A percentile compares a stretch with the other conserved stretches of the same genome.
Evolutionary conservation across 2,888 invertebrate species (phyloP).

Genomic region (Nycteola revayana): DNA sequence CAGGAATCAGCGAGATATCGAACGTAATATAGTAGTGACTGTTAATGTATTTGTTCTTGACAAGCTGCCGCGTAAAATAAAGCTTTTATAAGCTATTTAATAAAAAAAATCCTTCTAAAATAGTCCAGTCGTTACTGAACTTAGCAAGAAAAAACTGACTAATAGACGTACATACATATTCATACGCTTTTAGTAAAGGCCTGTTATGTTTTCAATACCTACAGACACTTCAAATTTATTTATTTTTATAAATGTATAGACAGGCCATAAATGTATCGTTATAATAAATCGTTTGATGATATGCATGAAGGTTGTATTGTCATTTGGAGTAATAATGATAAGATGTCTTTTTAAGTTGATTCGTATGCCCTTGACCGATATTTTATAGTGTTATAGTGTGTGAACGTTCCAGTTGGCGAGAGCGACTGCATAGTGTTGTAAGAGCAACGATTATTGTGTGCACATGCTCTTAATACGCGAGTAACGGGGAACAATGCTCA

Average conservation of each 20-base stretch:
- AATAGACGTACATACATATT: too few relatives aligned
- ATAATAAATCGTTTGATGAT: slow-evolving; percentile 6
- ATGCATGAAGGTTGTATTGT: slow-evolving; percentile 11
- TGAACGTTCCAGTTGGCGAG: slow-evolving; percentile 39
- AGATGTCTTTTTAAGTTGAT: slow-evolving; percentile 29
- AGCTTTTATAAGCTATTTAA: too few relatives aligned
- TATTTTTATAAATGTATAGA: too few relatives aligned
- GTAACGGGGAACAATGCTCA: slow-evolving; percentile 43
- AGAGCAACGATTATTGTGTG: slow-evolving; percentile 39
- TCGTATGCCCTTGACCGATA: slow-evolving; percentile 53
- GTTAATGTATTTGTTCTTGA: too few relatives aligned
- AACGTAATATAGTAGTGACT: too few relatives aligned
- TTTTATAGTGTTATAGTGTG: slow-evolving; percentile 39
- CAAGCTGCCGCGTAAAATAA: too few relatives aligned
- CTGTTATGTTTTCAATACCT: too few relatives aligned
- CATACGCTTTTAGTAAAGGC: too few relatives aligned
- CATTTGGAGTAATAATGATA: slow-evolving; percentile 17
- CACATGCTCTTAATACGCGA: slow-evolving; percentile 45
- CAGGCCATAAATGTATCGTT: slow-evolving; percentile 4
- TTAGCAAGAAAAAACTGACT: too few relatives aligned
- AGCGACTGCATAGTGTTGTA: slow-evolving; percentile 37
- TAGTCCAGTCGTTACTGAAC: too few relatives aligned
- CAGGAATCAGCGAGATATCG: slow-evolving; percentile 22
- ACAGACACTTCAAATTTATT: too few relatives aligned
- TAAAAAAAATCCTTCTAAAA: too few relatives aligned